Evolutionary conservation across 35 echinoderm and acorn worm genomes (phyloP).

Genomic region (Stichopus chloronotus): DNA sequence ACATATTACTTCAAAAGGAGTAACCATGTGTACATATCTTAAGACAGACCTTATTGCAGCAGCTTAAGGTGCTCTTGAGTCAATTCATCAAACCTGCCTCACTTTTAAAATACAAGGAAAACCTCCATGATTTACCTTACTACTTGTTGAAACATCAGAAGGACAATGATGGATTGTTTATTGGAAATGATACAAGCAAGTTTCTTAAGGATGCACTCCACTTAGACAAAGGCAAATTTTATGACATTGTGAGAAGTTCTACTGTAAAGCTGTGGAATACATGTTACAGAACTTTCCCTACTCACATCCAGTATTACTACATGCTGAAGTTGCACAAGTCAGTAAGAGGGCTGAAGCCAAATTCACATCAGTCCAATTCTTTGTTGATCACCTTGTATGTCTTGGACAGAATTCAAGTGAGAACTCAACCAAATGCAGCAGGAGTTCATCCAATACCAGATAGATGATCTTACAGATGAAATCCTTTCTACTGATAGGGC

Average conservation of each 20-base stretch:
- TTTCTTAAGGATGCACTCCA: conserved; percentile 5
- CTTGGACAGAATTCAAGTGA: conserved; percentile 39
- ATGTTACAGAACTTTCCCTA: conserved; percentile 61
- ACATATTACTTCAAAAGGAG: conserved; percentile 54
- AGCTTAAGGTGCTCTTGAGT: conserved; percentile 42
- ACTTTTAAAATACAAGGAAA: conserved; percentile 25
- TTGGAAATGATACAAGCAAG: conserved; percentile 18
- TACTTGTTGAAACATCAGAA: conserved; percentile 32
- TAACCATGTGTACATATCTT: conserved; percentile 64
- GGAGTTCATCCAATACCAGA: conserved; percentile 45
- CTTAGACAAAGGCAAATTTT: conserved; percentile 2
- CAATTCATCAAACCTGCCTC: conserved; percentile 50
- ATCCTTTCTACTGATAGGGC: conserved; percentile 15
- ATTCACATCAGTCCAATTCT: conserved; percentile 42
- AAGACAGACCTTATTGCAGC: conserved; percentile 30
- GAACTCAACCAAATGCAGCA: conserved; percentile 46
- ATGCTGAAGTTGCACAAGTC: conserved; percentile 55
- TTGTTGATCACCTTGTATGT: conserved; percentile 46
- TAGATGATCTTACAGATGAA: conserved; percentile 14
- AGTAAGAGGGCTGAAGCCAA: conserved; percentile 44
- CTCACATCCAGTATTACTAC: conserved; percentile 36
- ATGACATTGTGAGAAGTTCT: conserved; percentile 43
- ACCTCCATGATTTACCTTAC: conserved; percentile 32
- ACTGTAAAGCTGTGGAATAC: conserved; percentile 50
- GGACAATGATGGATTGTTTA: conserved; percentile 46